Base-by-base conservation (phyloP, 64 coral and sea anemone genomes). In the Montipora foliosa region DNA sequence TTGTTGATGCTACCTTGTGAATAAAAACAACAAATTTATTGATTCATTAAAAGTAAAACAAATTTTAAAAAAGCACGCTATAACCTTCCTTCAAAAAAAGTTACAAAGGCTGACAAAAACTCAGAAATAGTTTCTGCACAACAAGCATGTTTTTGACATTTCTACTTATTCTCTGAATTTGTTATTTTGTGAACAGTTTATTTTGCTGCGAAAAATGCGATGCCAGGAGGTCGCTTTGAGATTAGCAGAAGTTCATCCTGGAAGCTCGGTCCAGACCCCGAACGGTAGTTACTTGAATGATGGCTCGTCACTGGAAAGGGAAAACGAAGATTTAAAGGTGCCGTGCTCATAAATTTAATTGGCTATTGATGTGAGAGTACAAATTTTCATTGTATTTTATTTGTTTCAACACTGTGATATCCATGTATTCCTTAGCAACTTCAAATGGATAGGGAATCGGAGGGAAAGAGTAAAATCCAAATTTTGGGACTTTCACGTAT, bases 311-410 rank as follows among this genome's bases (percentile, higher is more conserved):
- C 82, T 95, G 78, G 95, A 97, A 49, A 91, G 93, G 77, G 95
- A 97, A 51, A 97, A 97, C 67, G 93, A 89, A 19, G 95, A 95
- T 16, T 87, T 97, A 16, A 97, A 97, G 92, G 95, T 97, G 47
- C 3, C 61, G 3, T 21, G 4, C 0, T 8, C 4, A 17, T n/a
- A 12, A 60, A 17, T 71, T 5, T 4, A 19, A 15, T 21, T 4
- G 12, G 17, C 3, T 9, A 24, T 71, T 21, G 4, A 71, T 71
- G 68, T 37, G 37, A 37, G 37, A 37, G 37, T 37, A 37, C 37
- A 37, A 64, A 64, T 12, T 64, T 12, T 64, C 14, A 64, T 64
- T 14, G 14, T 15, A 12, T 64, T 64, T 64, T 12, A 64, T 64
- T 15, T 64, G 11, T 64, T 64, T 7, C 61, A 14, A 16, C 61